Conservation (phyloP, 2,113 vertebrate genomes). For the Onychostoma macrolepis region DNA sequence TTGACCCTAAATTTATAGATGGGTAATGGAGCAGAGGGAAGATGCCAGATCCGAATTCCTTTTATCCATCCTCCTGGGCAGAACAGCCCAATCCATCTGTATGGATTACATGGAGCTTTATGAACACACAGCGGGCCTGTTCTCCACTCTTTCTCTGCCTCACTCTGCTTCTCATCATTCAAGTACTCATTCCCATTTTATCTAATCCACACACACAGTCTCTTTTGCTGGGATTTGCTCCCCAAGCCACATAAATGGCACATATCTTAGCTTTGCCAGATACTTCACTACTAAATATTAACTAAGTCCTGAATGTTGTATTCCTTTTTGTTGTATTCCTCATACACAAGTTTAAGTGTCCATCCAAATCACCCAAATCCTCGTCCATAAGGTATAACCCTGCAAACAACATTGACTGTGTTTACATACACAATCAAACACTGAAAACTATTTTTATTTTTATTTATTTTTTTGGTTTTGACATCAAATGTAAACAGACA, state of each 20-base stretch:
- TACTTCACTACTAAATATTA: not conserved
- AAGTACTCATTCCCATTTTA: conserved; percentile 8
- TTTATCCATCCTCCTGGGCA: not conserved
- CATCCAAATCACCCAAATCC: not conserved
- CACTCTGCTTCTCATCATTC: conserved; percentile 20
- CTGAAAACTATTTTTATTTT: no score
- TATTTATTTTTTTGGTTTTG: no score
- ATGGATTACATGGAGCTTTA: conserved; percentile 28
- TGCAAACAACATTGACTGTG: not conserved
- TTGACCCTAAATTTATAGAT: conserved; percentile 6
- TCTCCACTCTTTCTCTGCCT: not conserved
- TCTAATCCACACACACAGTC: not conserved
- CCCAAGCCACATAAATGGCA: not conserved
- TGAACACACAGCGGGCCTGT: conserved; percentile 28
- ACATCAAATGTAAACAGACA: no score
- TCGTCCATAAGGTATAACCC: not conserved
- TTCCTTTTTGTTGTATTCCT: not conserved
- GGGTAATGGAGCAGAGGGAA: conserved; percentile 13
- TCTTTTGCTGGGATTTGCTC: not conserved
- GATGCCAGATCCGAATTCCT: conserved; percentile 20
- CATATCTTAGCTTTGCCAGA: not conserved
- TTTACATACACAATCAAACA: no score
- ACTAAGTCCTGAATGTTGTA: not conserved
- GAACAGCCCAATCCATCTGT: conserved; percentile 39
- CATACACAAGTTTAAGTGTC: not conserved